Evolutionary conservation across 2,113 vertebrate genomes (phyloP), one percentile per base, ranked within the genome.

Genomic region (Hemiprocne comata): DNA sequence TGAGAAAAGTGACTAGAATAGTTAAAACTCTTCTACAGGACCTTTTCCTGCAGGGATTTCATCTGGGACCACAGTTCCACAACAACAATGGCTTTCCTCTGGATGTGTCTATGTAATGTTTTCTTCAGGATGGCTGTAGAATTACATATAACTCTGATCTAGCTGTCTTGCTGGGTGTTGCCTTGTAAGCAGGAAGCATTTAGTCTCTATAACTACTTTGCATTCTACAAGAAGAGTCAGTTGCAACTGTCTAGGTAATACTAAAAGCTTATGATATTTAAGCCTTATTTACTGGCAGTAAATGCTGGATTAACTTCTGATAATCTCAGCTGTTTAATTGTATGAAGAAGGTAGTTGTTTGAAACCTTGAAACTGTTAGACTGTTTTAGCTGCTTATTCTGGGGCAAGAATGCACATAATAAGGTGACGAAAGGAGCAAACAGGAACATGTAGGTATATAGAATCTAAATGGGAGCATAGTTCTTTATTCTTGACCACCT

Each of bases 91-190:
- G 31, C 75, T 92, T 87, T 94, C 29, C 29, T 73, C 25, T 93
- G 54, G 15, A 15, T 73, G 8, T 72, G 15, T 81, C 55, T 69
- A 29, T 19, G 9, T 69, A 54, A 50, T 67, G 75, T 33, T 86
- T 92, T 91, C 38, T 91, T 93, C 58, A 62, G 78, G 58, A 29
- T 94, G 75, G 38, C 71, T 75, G 26, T 73, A 74, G 87, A 82
- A 79, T 69, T 85, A 40, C 36, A 40, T 40, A 31, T 78, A 53
- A 64, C 28, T 72, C 10, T 78, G 24, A n/a, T 79, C 40, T 89
- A 13, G 9, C 18, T 71, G 53, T 82, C 38, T 92, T 74, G 73
- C 29, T 92, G 74, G 53, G 29, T 82, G 57, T 48, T 89, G 53
- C 58, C 48, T 11, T 64, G 20, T 76, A 75, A 90, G 75, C 48